Evolutionary conservation across 2,113 vertebrate genomes (phyloP), one percentile per base, ranked within the genome.

Genomic region (Turnix velox): DNA sequence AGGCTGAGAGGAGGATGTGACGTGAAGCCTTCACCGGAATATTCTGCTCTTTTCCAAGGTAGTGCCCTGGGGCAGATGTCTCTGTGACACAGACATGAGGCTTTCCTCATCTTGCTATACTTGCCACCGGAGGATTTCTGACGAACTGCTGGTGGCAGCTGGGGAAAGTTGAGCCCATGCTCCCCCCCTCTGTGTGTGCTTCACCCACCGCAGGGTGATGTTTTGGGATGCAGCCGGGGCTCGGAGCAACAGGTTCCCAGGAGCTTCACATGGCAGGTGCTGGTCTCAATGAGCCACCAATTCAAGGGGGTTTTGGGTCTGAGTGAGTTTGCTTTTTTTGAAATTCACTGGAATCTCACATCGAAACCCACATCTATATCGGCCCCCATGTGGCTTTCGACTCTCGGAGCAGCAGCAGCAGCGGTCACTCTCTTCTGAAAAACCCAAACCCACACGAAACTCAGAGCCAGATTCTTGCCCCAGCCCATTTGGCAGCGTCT

Each of bases 291-390:
- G 49, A 65, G 18, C n/a, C 57, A 48, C 23, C 43, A 9, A 14
- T 8, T 14, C 14, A 40, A 79, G 88, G 85, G 72, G 76, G 48
- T 81, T 93, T 96, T n/a, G 6, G 55, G n/a, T 63, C 40, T 88
- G 61, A 49, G 12, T 6, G 24, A 0, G 10, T 31, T 33, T 35
- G 55, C 40, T 88, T 93, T 77, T 94, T 93, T 75, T 68, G 5
- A 81, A 96, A 90, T 96, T 95, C 96, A 30, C 88, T 95, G 93
- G 95, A 94, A 94, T 96, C 71, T 88, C 83, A 42, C 83, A 48
- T 67, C 0, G 0, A 89, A 94, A 93, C 51, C 88, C 76, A 6
- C 76, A 80, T 52, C 93, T 95, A 77, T 93, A 92, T 93, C 6
- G 3, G 90, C 65, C 35, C 9, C n/a, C 0, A 4, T 48, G 79